These are phyloP conservation scores for Delia radicum DNA, from an alignment of 1,140 invertebrate species.

Conservation along the genomic window DNA sequence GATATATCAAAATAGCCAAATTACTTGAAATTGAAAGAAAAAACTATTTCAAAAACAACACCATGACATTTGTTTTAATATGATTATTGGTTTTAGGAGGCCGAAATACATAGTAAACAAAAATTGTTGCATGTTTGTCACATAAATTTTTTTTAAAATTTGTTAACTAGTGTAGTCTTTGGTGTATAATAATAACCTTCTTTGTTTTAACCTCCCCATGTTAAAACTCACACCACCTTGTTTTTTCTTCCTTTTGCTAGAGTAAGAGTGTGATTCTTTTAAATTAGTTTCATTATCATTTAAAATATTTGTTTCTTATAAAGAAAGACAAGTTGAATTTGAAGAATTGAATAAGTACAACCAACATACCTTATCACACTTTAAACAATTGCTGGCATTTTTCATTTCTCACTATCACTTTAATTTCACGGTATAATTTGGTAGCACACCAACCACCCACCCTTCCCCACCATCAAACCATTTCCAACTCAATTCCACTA, in stretches of 20 bases:
- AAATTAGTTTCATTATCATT: constrained; percentile 30
- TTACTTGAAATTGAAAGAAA: no score
- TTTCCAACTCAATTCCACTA: no score
- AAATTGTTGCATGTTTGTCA: no score
- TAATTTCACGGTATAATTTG: constrained; percentile 5
- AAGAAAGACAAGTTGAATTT: not conserved
- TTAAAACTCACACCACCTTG: not conserved
- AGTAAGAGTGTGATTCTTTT: constrained; percentile 20
- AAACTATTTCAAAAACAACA: no score
- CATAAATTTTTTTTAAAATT: no score
- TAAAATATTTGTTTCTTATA: no score
- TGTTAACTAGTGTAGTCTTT: no score
- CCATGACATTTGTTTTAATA: no score
- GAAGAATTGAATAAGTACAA: constrained; percentile 15
- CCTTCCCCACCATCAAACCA: not conserved
- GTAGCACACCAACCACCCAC: not conserved
- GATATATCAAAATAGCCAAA: no score
- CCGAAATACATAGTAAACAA: no score
- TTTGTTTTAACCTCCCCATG: not conserved
- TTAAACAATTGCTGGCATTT: constrained; percentile 23
- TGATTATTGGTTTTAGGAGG: no score
- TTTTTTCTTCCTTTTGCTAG: not conserved
- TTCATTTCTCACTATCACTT: not conserved
- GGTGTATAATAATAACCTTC: no score
- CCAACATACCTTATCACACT: constrained; percentile 25